Percentiles rank a stretch among this genome's conserved stretches.
phyloP scores from a whole-genome alignment of 1,140 invertebrate genomes.

The Pomacea maculata region DNA sequence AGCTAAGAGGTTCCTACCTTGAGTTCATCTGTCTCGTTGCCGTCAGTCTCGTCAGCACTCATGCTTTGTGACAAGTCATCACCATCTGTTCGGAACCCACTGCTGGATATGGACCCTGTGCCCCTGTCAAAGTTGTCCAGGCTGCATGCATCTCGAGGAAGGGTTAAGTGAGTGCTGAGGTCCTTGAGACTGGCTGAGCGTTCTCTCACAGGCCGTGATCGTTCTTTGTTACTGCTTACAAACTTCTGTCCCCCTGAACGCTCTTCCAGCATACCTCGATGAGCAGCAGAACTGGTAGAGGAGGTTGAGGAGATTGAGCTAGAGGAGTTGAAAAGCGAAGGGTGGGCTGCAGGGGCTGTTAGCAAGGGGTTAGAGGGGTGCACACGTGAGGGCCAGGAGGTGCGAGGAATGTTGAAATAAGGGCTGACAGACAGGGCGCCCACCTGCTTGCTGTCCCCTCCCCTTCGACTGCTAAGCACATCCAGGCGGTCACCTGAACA shows the following conservation, averaged over 20 bases:
- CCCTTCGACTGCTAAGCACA: constrained; percentile 24
- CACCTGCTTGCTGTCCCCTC: not conserved
- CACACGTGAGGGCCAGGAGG: constrained; percentile 34
- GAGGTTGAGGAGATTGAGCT: constrained; percentile 33
- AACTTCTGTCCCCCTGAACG: constrained; percentile 28
- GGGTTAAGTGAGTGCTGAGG: constrained; percentile 47
- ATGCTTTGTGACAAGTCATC: constrained; percentile 29
- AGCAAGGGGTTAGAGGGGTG: constrained; percentile 21
- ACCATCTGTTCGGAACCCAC: constrained; percentile 10
- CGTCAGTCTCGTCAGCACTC: constrained; percentile 41
- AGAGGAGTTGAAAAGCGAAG: constrained; percentile 32
- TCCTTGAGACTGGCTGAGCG: constrained; percentile 53
- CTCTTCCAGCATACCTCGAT: constrained; percentile 40
- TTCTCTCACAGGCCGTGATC: constrained; percentile 42
- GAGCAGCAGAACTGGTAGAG: constrained; percentile 31
- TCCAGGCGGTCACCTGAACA: constrained; percentile 55
- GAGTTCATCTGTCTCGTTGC: constrained; percentile 62
- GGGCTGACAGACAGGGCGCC: constrained; percentile 36
- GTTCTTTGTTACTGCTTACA: constrained; percentile 23
- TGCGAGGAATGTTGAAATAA: constrained; percentile 42
- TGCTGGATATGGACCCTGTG: not conserved
- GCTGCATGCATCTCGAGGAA: constrained; percentile 33
- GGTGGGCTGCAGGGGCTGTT: constrained; percentile 26
- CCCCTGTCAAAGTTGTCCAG: constrained; percentile 8
- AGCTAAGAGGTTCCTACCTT: constrained; percentile 45